A percentile compares a stretch with the other conserved stretches of the same genome.
These are phyloP conservation scores for Anorthoa munda DNA, from an alignment of 2,888 invertebrate species.

Conservation along the genomic window DNA sequence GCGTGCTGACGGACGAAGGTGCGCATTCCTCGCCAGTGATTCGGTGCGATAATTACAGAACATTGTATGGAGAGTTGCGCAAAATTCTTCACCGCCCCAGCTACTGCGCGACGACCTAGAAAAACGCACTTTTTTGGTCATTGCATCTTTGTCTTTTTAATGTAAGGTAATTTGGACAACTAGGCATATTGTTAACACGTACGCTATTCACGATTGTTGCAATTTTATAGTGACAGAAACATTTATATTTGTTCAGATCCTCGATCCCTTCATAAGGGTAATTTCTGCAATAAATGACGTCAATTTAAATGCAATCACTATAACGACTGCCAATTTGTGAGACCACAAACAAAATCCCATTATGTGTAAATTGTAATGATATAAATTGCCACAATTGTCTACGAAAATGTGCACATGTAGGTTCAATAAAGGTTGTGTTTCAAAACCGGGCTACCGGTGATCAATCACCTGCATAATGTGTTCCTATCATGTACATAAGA, in stretches of 20 bases:
- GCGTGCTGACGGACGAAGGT: slow-evolving; percentile 73
- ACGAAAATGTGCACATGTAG: slow-evolving; percentile 67
- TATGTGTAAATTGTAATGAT: slow-evolving; percentile 82
- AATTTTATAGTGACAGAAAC: slow-evolving; percentile 16
- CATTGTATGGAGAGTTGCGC: slow-evolving; percentile 79
- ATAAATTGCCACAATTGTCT: slow-evolving; percentile 83
- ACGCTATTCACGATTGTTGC: background rate
- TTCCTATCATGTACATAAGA: slow-evolving; percentile 33
- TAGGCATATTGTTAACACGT: slow-evolving; percentile 37
- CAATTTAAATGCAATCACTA: slow-evolving; percentile 85
- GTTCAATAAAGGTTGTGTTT: slow-evolving; percentile 76
- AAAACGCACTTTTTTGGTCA: slow-evolving; percentile 73
- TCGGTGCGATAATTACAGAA: slow-evolving; percentile 81
- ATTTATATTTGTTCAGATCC: slow-evolving; percentile 43
- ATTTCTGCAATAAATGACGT: slow-evolving; percentile 75
- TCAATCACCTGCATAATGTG: slow-evolving; percentile 70
- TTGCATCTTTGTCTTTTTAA: slow-evolving; percentile 66
- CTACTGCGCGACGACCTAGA: slow-evolving; percentile 78
- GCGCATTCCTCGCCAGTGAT: slow-evolving; percentile 75
- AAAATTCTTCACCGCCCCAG: slow-evolving; percentile 72
- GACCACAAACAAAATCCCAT: slow-evolving; percentile 78
- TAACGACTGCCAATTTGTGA: slow-evolving; percentile 77
- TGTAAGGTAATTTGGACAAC: slow-evolving; percentile 33
- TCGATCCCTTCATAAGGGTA: slow-evolving; percentile 65
- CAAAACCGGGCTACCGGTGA: slow-evolving; percentile 74